Percentiles rank a stretch among this genome's conserved stretches.
phyloP scores from a whole-genome alignment of 2,797 vertebrate species.

The Myoxocephalus aenaeus region DNA sequence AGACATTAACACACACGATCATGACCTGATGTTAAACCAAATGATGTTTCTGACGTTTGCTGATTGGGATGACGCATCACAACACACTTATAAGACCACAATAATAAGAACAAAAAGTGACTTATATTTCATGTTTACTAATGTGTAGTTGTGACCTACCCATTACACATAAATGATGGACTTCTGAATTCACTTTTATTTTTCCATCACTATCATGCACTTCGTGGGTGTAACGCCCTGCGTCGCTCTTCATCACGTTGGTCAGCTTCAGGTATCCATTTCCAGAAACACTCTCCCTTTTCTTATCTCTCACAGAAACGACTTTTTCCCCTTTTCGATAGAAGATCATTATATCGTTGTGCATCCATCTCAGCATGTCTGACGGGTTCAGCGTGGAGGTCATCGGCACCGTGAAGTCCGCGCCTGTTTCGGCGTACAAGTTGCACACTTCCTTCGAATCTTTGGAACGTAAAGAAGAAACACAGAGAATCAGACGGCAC shows the following conservation, averaged over 20 bases:
- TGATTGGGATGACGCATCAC: no score
- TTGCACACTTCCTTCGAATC: accelerated
- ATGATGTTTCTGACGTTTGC: no score
- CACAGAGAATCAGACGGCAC: background rate
- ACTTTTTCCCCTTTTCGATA: accelerated
- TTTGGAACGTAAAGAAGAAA: conserved; percentile 14
- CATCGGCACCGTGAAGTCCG: accelerated
- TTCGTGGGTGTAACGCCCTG: accelerated
- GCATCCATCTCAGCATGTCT: accelerated
- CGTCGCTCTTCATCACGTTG: accelerated
- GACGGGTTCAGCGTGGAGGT: accelerated
- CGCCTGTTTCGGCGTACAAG: accelerated
- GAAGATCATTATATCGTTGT: accelerated
- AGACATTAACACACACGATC: no score
- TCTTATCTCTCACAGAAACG: accelerated
- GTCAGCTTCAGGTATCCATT: conserved; percentile 43
- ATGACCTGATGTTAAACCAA: no score
- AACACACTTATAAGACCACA: no score
- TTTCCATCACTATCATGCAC: accelerated
- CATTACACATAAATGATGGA: accelerated
- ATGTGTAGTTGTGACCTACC: conserved; percentile 46
- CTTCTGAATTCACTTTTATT: accelerated
- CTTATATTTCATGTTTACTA: background rate
- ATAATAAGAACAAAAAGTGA: background rate
- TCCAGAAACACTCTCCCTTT: accelerated